Evolutionary conservation across 2,888 invertebrate genomes (phyloP), one percentile per base, ranked within the genome.

Genomic region (Nemoura dubitans): DNA sequence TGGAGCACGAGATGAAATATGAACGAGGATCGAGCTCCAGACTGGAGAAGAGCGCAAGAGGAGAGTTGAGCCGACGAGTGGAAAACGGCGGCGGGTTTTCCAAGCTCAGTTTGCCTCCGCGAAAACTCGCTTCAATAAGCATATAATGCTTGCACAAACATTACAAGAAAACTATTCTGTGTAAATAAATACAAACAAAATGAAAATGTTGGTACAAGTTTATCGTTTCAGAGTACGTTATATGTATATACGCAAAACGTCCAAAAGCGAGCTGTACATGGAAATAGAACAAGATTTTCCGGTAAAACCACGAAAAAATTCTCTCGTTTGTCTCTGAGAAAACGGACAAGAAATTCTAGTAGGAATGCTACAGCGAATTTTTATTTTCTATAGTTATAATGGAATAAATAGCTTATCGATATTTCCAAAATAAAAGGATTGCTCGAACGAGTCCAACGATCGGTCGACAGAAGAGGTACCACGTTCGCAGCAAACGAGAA

Each of bases 1-100:
- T 83, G 83, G 42, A 83, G 83, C 83, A 42, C 16, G 83, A 83
- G 42, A 83, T 83, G 83, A 36, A 36, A 42, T 83, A 43, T 83
- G 43, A 78, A 26, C 26, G 14, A 0, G 26, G 25, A 26, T 5
- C 27, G 28, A 28, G n/a, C n/a, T n/a, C n/a, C n/a, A n/a, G n/a
- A n/a, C n/a, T n/a, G n/a, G 10, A 10, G 25, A 3, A 21, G 14
- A 3, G 59, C 10, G 36, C 5, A 36, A 36, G 36, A 36, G 36
- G 14, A 1, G 59, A 59, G 59, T 59, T 21, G 36, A 36, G 36
- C 36, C 36, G 78, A 78, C 16, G 25, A 28, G 28, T 26, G 28
- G 26, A 78, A 36, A 36, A 10, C 36, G 36, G 78, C 21, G 78
- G n/a, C 28, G 28, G 27, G n/a, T 10, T 27, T 78, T 2, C 78